Base-by-base conservation (phyloP, 2,797 vertebrate genomes). In the Rhinichthys osculus region DNA sequence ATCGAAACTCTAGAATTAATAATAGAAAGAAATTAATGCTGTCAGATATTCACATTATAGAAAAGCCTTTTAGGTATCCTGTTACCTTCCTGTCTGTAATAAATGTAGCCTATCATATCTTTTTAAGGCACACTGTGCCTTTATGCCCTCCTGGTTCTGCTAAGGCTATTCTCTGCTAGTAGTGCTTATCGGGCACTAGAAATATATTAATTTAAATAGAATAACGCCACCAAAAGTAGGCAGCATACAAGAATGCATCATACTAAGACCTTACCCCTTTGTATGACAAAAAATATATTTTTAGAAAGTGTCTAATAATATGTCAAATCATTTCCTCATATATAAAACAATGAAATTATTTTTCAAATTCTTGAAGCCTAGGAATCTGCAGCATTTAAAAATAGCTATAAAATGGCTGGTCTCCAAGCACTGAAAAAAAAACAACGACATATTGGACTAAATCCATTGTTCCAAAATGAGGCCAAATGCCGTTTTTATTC, bases 341-440 rank as follows among this genome's bases (percentile, higher is more conserved):
- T 88, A 90, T 91, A 91, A 92, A 94, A 94, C 92, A 94, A 93
- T 92, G 80, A 91, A 91, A 90, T 89, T n/a, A 47, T 30, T 33
- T 71, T 17, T 8, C 7, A 78, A 62, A 86, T 82, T 82, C 72
- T 57, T 35, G 10, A 69, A 57, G 21, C 90, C 59, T 88, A 92
- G 91, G 92, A 93, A 94, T 94, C 92, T 93, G 92, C 90, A 84
- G 92, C 83, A 94, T 93, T 94, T 86, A 84, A 89, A 87, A 90
- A 90, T 90, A 91, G 85, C 69, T 84, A 74, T 88, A 91, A 91
- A 92, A 93, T 93, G 94, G 92, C 91, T 90, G 87, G 14, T 54
- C n/a, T 71, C 83, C 77, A 84, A 78, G 52, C n/a, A 62, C 14
- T 42, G 2, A 72, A 78, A 6, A 72, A 78, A 6, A 72, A 89